These are phyloP conservation scores for Uromys caudimaculatus DNA, from an alignment of 2,797 vertebrate genomes.

Conservation along the genomic window DNA sequence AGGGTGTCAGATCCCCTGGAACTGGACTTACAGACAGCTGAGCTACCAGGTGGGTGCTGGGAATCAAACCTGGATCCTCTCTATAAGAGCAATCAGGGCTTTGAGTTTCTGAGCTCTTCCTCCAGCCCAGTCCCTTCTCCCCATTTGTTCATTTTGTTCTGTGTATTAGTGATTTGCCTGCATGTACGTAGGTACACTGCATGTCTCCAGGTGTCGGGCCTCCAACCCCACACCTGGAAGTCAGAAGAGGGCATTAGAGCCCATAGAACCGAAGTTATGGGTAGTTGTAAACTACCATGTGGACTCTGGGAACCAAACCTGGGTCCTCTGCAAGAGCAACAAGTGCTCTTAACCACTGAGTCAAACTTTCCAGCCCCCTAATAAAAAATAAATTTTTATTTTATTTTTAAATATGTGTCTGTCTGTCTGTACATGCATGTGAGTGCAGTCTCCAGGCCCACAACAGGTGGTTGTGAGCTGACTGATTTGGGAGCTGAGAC, in stretches of 20 bases:
- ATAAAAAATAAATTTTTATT: not conserved
- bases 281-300: not conserved
- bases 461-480: not conserved
- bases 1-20: not conserved
- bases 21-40: not conserved
- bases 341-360: not conserved
- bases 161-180: not conserved
- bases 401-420: not conserved
- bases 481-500: not conserved
- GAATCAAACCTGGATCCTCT: not conserved
- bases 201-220: not conserved
- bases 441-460: not conserved
- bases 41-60: too few relatives aligned
- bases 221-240: not conserved
- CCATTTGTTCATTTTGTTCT: not conserved
- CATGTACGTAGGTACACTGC: not conserved
- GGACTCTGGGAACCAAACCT: not conserved
- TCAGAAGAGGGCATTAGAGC: not conserved
- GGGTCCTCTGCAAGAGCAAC: not conserved
- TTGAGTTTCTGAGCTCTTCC: not conserved
- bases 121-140: not conserved
- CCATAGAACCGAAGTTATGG: not conserved
- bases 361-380: not conserved
- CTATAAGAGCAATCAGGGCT: not conserved
- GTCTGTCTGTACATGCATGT: not conserved